phyloP scores from a whole-genome alignment of 2,888 invertebrate species.

The Scelioninae gen. 1 region DNA sequence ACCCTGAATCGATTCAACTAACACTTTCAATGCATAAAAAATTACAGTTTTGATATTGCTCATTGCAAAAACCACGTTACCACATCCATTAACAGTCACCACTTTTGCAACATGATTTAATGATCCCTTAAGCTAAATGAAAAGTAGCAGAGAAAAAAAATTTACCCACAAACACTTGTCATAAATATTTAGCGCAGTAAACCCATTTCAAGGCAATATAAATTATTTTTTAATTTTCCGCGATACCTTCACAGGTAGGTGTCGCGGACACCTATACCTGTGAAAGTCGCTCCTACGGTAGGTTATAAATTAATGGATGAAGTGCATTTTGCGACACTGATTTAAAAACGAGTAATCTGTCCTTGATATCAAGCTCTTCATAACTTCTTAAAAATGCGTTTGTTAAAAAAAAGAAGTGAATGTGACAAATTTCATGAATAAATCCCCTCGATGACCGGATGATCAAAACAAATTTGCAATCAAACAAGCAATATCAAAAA shows the following conservation, averaged over 20 bases:
- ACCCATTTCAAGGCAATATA: slow-evolving; percentile 43
- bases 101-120: slow-evolving; percentile 28
- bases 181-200: slow-evolving; percentile 49
- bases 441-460: too few relatives aligned
- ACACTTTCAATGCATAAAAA: too few relatives aligned
- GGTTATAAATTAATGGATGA: slow-evolving; percentile 60
- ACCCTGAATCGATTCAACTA: too few relatives aligned
- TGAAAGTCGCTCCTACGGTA: slow-evolving; percentile 25
- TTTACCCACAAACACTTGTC: slow-evolving; percentile 2
- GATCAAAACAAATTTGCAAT: neutral
- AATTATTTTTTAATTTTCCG: slow-evolving; percentile 54
- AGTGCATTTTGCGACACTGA: slow-evolving; percentile 43
- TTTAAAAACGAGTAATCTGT: slow-evolving; percentile 31
- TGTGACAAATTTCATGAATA: too few relatives aligned
- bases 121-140: slow-evolving; percentile 39
- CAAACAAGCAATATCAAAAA: slow-evolving; percentile 14
- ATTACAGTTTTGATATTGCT: slow-evolving; percentile 24
- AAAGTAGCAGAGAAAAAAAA: slow-evolving; percentile 22
- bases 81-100: slow-evolving; percentile 1
- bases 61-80: neutral
- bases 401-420: neutral
- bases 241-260: slow-evolving; percentile 26
- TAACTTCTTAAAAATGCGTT: neutral
- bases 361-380: neutral
- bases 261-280: too few relatives aligned